A percentile compares a stretch with the other conserved stretches of the same genome.
Conservation (phyloP, 2,797 vertebrate species). For the Moxostoma hubbsi region DNA sequence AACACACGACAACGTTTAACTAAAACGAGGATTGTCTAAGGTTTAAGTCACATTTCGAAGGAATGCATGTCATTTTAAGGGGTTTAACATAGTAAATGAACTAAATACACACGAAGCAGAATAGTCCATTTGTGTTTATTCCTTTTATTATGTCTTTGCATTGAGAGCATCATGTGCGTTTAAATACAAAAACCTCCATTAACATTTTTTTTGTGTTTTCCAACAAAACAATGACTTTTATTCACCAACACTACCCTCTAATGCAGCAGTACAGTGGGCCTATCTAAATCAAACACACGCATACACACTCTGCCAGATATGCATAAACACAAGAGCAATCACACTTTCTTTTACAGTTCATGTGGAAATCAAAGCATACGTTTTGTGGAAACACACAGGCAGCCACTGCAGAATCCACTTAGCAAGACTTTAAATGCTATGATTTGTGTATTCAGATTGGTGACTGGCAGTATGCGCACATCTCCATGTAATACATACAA, state of each 20-base stretch:
- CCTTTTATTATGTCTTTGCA: constrained; percentile 56
- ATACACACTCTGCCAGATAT: not conserved
- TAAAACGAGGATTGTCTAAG: too few relatives aligned
- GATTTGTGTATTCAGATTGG: constrained; percentile 12
- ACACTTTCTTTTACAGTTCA: constrained; percentile 7
- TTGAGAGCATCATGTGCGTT: constrained; percentile 47
- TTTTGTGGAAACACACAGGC: constrained; percentile 35
- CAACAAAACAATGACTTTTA: constrained; percentile 48
- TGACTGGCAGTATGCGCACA: constrained; percentile 18
- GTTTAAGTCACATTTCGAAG: too few relatives aligned
- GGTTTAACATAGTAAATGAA: too few relatives aligned
- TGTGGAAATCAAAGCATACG: constrained; percentile 41
- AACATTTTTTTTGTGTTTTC: constrained; percentile 33
- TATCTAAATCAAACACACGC: constrained; percentile 39
- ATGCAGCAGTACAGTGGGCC: constrained; percentile 49
- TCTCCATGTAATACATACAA: constrained; percentile 15
- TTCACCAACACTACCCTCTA: constrained; percentile 43
- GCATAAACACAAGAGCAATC: constrained; percentile 26
- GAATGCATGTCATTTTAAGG: too few relatives aligned
- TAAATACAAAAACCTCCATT: constrained; percentile 32
- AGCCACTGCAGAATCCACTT: not conserved
- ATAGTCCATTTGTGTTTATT: constrained; percentile 1
- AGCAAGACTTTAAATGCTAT: constrained; percentile 27
- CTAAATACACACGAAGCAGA: too few relatives aligned
- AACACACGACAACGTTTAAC: too few relatives aligned